These are phyloP conservation scores for Hydropsyche tenuis DNA, from an alignment of 1,140 invertebrate genomes.

Conservation along the genomic window DNA sequence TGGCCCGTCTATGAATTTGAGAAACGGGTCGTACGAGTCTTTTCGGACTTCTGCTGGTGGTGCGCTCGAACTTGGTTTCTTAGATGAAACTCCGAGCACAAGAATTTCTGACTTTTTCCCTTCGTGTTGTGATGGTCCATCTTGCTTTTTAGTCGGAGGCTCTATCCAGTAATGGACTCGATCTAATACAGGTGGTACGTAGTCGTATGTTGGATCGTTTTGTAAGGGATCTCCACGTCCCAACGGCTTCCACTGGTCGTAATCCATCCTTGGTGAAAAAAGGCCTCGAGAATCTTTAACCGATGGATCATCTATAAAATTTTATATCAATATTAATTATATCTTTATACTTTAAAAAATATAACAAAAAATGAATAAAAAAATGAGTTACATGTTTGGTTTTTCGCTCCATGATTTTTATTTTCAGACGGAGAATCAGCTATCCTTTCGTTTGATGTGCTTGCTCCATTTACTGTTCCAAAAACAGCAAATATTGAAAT, in stretches of 20 bases:
- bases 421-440: not conserved
- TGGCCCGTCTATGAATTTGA: constrained; percentile 62
- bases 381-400: constrained; percentile 17
- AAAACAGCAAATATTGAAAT: constrained; percentile 9
- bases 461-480: constrained; percentile 29
- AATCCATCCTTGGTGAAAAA: constrained; percentile 74
- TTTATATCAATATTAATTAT: not conserved
- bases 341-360: not conserved
- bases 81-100: constrained; percentile 70
- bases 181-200: constrained; percentile 77
- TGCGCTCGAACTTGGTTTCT: constrained; percentile 65
- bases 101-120: constrained; percentile 70
- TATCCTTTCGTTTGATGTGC: constrained; percentile 16
- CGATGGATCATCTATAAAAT: constrained; percentile 44
- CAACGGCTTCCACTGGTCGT: constrained; percentile 77
- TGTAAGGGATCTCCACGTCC: constrained; percentile 78
- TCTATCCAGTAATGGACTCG: constrained; percentile 79
- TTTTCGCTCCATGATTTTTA: not conserved
- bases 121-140: constrained; percentile 56
- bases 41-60: constrained; percentile 53
- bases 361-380: not conserved
- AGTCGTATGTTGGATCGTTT: constrained; percentile 82
- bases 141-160: constrained; percentile 56
- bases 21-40: constrained; percentile 59
- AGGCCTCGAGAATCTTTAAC: constrained; percentile 55